These are phyloP conservation scores for Zeugodacus cucurbitae DNA, from an alignment of 1,140 invertebrate species.

Conservation along the genomic window DNA sequence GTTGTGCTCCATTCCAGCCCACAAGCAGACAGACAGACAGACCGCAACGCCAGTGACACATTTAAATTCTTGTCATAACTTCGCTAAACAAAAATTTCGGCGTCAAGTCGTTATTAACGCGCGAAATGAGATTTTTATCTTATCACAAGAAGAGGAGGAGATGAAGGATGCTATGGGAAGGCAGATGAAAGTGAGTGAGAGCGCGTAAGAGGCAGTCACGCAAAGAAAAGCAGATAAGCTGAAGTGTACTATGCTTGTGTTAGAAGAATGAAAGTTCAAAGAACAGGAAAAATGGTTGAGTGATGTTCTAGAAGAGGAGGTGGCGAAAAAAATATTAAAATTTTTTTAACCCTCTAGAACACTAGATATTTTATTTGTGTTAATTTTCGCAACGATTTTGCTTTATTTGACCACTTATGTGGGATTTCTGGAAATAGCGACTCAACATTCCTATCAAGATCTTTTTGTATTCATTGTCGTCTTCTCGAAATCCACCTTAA, in stretches of 20 bases:
- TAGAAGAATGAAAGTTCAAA: background rate
- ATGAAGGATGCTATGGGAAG: background rate
- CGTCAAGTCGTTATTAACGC: background rate
- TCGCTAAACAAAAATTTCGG: background rate
- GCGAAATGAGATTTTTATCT: slow-evolving; percentile 23
- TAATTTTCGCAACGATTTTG: too few relatives aligned
- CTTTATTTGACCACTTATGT: too few relatives aligned
- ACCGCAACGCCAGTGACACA: background rate
- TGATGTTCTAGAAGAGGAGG: background rate
- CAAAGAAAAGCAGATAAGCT: background rate
- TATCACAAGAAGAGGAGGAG: background rate
- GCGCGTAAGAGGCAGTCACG: background rate
- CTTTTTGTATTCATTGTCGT: too few relatives aligned
- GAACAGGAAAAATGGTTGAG: background rate
- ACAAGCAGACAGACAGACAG: background rate
- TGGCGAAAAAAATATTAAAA: background rate
- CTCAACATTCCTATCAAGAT: too few relatives aligned
- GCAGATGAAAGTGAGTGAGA: background rate
- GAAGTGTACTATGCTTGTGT: background rate
- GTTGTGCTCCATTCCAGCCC: background rate
- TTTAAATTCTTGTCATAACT: slow-evolving; percentile 28
- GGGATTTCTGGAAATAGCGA: too few relatives aligned
- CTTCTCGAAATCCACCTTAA: too few relatives aligned
- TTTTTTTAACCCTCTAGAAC: too few relatives aligned
- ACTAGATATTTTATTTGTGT: too few relatives aligned